A percentile compares a stretch with the other conserved stretches of the same genome.
These are phyloP conservation scores for Leucosticte australis DNA, from an alignment of 2,113 vertebrate genomes.

Conservation along the genomic window DNA sequence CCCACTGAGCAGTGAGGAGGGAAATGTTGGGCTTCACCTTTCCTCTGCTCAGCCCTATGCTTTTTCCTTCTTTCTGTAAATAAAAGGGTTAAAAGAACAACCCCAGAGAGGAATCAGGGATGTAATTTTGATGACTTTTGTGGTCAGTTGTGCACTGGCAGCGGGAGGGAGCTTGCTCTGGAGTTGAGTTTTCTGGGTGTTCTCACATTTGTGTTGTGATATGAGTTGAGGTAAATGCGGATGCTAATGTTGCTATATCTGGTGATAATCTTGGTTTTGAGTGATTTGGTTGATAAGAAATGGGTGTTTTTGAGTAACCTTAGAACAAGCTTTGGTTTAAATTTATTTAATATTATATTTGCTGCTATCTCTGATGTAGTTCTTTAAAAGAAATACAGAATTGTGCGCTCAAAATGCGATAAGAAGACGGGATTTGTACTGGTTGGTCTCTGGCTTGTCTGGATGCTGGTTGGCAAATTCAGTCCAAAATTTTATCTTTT, in stretches of 20 bases:
- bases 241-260: slow-evolving; percentile 11
- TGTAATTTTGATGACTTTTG: neutral
- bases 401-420: neutral
- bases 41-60: neutral
- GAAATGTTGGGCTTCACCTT: neutral
- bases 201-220: slow-evolving; percentile 19
- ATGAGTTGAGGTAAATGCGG: slow-evolving; percentile 27
- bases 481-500: neutral
- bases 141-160: neutral
- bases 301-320: slow-evolving; percentile 10
- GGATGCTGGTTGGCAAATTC: neutral
- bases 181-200: neutral
- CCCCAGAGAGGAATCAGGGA: neutral
- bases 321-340: neutral
- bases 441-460: neutral
- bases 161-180: neutral
- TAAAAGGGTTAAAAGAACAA: neutral
- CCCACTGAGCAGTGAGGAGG: neutral
- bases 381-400: neutral
- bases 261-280: slow-evolving; percentile 32
- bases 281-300: slow-evolving; percentile 21
- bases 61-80: neutral
- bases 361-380: neutral
- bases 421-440: neutral
- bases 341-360: neutral